Base-by-base conservation (phyloP, 2,888 invertebrate genomes). In the Crematogaster levior region DNA sequence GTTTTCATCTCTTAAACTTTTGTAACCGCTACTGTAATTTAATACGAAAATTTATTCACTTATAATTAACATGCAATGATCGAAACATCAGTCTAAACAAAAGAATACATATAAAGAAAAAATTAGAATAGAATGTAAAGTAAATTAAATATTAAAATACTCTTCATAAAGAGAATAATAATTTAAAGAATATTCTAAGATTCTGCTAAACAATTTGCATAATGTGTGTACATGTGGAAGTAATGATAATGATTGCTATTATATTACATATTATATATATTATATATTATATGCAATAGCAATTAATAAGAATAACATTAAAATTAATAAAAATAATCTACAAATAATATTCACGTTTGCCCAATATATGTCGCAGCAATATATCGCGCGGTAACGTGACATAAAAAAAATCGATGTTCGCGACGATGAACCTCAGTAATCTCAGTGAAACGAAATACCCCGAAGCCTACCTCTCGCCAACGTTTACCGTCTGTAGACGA, bases 401-500 rank as follows among this genome's bases (percentile, higher is more conserved):
- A 43, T 21, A n/a, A 30, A n/a, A 27, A n/a, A 24, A 46, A 12
- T 9, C 4, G 9, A 66, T 24, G 10, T 15, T 21, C 56, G 30
- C 34, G 43, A 56, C 77, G 77, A 79, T 73, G 56, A 72, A 79
- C 77, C 73, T n/a, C n/a, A n/a, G 7, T 51, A 77, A 77, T 61
- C 15, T 61, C 34, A 58, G 12, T 4, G 58, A 56, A n/a, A 48
- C 24, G 24, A 74, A 77, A 43, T 43, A 56, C n/a, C 56, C 53
- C 37, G 79, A 65, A n/a, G 66, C 77, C 51, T 70, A 82, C 63
- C 82, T 63, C 53, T 24, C 61, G 30, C 15, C 40, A 24, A 53
- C n/a, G 34, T 81, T 81, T 80, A 83, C 65, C 83, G 85, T 83
- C 86, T 80, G 18, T 37, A 68, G 66, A 65, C 79, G 60, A 88